Conservation (phyloP, 2,113 vertebrate species). For the Zapornia atra region DNA sequence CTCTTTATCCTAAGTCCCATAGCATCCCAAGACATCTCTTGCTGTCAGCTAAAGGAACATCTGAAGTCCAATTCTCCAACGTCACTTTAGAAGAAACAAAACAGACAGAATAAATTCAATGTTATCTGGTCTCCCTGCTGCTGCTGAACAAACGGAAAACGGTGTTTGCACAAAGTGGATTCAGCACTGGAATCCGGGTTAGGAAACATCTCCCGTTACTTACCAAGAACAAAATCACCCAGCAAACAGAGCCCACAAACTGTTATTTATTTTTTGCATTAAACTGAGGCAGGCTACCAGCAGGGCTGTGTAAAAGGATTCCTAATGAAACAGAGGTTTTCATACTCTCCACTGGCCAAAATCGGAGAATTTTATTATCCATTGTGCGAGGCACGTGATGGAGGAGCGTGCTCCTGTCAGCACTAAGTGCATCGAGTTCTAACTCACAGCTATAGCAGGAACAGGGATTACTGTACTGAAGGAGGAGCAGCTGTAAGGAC, state of each 20-base stretch:
- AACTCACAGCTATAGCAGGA: neutral
- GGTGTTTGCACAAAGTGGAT: constrained; percentile 25
- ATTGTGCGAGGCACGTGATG: neutral
- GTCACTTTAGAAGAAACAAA: neutral
- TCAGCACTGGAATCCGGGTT: constrained; percentile 4
- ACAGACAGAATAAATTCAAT: neutral
- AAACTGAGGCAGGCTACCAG: neutral
- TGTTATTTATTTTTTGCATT: constrained; percentile 40
- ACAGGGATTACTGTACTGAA: neutral
- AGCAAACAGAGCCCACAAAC: constrained; percentile 17
- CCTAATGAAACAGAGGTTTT: constrained; percentile 25
- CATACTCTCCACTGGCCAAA: neutral
- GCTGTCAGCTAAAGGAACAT: neutral
- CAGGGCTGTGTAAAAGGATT: neutral
- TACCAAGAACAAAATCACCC: constrained; percentile 5
- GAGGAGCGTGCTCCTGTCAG: neutral
- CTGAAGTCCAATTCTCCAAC: neutral
- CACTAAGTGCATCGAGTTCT: neutral
- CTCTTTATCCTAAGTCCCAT: neutral
- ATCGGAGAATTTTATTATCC: neutral
- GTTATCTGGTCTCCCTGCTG: neutral
- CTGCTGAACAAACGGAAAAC: constrained; percentile 1
- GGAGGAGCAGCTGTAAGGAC: neutral
- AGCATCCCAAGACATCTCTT: neutral
- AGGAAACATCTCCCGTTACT: neutral